A percentile compares a stretch with the other conserved stretches of the same genome.
Conservation (phyloP, 2,113 vertebrate species). For the Lasiurus borealis region DNA sequence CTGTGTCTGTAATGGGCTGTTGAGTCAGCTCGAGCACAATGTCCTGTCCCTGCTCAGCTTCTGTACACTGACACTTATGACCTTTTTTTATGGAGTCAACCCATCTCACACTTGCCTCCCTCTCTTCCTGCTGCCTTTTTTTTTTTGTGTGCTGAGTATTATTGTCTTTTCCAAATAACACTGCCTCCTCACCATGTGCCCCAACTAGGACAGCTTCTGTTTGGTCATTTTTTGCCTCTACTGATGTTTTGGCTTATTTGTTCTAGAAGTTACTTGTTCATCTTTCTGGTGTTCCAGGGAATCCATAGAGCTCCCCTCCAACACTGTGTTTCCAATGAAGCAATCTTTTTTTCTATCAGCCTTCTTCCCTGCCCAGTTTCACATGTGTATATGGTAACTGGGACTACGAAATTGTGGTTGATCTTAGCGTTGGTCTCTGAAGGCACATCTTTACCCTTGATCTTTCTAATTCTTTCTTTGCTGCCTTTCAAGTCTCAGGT, state of each 20-base stretch:
- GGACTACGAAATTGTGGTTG: neutral
- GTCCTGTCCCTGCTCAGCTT: neutral
- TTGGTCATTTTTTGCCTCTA: neutral
- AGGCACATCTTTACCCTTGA: neutral
- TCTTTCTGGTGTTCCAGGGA: neutral
- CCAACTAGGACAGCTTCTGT: neutral
- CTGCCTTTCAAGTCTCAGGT: neutral
- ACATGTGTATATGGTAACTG: neutral
- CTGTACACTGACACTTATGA: neutral
- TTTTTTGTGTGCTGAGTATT: neutral
- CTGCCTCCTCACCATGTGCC: neutral
- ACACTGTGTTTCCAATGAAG: neutral
- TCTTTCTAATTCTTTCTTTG: neutral
- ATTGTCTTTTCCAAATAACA: neutral
- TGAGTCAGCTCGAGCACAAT: neutral
- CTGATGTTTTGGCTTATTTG: neutral
- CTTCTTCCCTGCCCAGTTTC: neutral
- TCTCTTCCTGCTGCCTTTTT: neutral
- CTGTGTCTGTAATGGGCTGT: neutral
- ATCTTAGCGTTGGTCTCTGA: neutral
- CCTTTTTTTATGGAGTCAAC: neutral
- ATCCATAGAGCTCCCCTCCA: neutral
- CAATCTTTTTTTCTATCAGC: neutral
- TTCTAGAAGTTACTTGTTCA: neutral
- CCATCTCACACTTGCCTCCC: neutral